These are phyloP conservation scores for Aethina tumida DNA, from an alignment of 1,140 invertebrate species.

Conservation along the genomic window DNA sequence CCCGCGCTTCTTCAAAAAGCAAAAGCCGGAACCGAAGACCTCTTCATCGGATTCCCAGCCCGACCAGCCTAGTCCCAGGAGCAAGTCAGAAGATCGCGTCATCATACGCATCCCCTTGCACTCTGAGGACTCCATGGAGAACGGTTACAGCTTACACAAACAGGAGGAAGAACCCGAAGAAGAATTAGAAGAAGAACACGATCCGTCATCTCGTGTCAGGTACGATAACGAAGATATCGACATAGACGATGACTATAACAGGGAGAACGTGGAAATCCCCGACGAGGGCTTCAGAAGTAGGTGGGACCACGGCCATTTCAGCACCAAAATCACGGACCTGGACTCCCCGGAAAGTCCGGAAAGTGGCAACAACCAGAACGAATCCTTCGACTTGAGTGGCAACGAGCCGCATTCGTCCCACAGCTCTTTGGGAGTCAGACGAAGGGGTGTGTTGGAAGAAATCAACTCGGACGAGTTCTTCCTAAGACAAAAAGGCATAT, in stretches of 20 bases:
- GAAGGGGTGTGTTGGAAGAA: conserved; percentile 63
- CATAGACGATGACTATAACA: conserved; percentile 28
- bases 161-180: conserved; percentile 6
- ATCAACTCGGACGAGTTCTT: conserved; percentile 82
- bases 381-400: conserved; percentile 11
- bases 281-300: conserved; percentile 15
- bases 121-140: conserved; percentile 35
- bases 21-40: conserved; percentile 33
- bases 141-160: conserved; percentile 5
- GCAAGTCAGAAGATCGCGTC: too few species aligned
- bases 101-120: conserved; percentile 27
- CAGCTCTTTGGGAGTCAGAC: conserved; percentile 20
- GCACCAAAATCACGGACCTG: conserved; percentile 15
- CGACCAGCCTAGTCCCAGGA: too few species aligned
- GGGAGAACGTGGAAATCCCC: conserved; percentile 28
- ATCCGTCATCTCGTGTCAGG: conserved; percentile 18
- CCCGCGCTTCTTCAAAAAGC: conserved; percentile 54
- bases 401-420: conserved; percentile 20
- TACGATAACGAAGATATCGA: conserved; percentile 30
- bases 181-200: conserved; percentile 17
- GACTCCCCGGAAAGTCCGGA: conserved; percentile 10
- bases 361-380: conserved; percentile 3
- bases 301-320: conserved; percentile 36
- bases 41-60: too few species aligned
- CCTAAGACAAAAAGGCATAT: conserved; percentile 64